phyloP scores from a whole-genome alignment of 2,888 invertebrate genomes.

The Hypselothyrea guttata region DNA sequence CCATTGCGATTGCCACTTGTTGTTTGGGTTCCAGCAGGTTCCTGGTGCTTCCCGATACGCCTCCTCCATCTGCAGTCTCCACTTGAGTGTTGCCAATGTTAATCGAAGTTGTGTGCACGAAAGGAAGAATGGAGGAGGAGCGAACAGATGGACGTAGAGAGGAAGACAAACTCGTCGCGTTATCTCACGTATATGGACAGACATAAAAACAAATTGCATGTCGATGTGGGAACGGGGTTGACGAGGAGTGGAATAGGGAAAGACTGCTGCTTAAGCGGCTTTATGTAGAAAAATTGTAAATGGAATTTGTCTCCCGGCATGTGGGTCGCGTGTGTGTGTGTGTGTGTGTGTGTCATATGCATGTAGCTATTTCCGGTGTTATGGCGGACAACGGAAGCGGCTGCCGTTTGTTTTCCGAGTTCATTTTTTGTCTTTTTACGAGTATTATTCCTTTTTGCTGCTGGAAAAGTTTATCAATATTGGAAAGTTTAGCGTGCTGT shows the following conservation, averaged over 20 bases:
- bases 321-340: slow-evolving; percentile 6
- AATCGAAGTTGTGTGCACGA: slow-evolving; percentile 65
- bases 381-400: slow-evolving; percentile 67
- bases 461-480: slow-evolving; percentile 72
- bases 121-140: slow-evolving; percentile 7
- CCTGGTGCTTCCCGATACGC: slow-evolving; percentile 20
- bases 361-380: slow-evolving; percentile 72
- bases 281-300: slow-evolving; percentile 77
- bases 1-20: slow-evolving; percentile 26
- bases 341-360: slow-evolving; percentile 35
- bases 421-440: slow-evolving; percentile 24
- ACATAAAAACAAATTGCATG: slow-evolving; percentile 77
- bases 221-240: slow-evolving; percentile 15
- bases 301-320: slow-evolving; percentile 61
- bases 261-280: slow-evolving; percentile 73
- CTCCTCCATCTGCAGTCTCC: slow-evolving; percentile 3
- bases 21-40: slow-evolving; percentile 31
- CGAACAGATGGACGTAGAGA: slow-evolving; percentile 4
- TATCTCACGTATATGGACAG: slow-evolving; percentile 75
- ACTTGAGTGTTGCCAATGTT: slow-evolving; percentile 69
- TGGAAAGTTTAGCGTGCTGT: slow-evolving; percentile 62
- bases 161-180: slow-evolving; percentile 54
- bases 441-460: slow-evolving; percentile 5
- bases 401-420: slow-evolving; percentile 41
- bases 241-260: slow-evolving; percentile 2